Conservation (phyloP, 2,888 invertebrate species). For the Eupeodes luniger region DNA sequence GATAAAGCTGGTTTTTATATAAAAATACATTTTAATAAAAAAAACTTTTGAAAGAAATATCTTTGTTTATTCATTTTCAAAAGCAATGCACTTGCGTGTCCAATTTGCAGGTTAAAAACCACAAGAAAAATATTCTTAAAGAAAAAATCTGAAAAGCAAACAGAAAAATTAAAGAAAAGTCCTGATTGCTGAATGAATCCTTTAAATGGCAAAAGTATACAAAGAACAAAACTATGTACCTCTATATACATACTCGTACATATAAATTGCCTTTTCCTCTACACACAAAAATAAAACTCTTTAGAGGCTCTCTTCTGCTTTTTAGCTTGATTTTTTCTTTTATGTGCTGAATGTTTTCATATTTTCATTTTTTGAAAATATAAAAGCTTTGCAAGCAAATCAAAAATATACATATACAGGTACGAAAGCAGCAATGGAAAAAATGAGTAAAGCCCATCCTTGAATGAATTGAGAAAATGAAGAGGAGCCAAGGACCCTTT, state of each 20-base stretch:
- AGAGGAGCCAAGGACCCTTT: conserved; percentile 46
- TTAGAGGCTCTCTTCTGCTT: conserved; percentile 17
- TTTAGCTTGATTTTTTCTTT: conserved; percentile 31
- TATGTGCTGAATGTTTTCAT: conserved; percentile 57
- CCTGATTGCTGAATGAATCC: conserved; percentile 48
- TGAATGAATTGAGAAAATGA: conserved; percentile 59
- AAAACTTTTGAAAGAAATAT: background rate
- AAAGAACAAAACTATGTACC: background rate
- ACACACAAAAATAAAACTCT: background rate
- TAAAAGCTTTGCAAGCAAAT: conserved; percentile 12
- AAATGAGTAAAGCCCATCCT: conserved; percentile 42
- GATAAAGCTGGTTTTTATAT: no score
- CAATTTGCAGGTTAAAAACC: conserved; percentile 60
- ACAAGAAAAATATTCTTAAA: conserved; percentile 33
- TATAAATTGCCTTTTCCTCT: conserved; percentile 52
- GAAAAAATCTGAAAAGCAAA: conserved; percentile 16
- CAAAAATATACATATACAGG: conserved; percentile 14
- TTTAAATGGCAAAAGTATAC: conserved; percentile 49
- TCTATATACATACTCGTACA: background rate
- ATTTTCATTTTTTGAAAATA: conserved; percentile 29
- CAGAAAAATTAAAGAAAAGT: conserved; percentile 23
- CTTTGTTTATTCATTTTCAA: conserved; percentile 47
- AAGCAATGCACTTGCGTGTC: conserved; percentile 49
- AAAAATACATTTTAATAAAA: background rate
- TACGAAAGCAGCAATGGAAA: background rate